Evolutionary conservation across 2,113 vertebrate genomes (phyloP), one percentile per base, ranked within the genome.

Genomic region (Lucifuga dentata): DNA sequence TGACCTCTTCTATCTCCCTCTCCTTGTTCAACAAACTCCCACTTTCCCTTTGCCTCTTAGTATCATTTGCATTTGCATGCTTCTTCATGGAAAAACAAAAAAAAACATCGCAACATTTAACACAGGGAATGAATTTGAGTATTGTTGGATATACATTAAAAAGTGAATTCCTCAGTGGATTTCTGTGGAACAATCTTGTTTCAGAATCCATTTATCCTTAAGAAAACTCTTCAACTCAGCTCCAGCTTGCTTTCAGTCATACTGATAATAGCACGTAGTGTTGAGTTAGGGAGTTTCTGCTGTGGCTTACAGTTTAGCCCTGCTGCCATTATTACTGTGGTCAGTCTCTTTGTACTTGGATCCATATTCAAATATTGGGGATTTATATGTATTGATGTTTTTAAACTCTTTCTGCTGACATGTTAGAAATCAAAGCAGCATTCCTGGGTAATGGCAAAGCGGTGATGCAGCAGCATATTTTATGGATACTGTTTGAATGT

Each of bases 371-470:
- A 85, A 90, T 83, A 83, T 84, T 77, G 43, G 82, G 74, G 76
- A 86, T 89, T 89, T 85, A 78, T 83, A 72, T 62, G 53, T 83
- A 86, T 91, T 86, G 88, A 88, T 89, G 84, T 80, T 84, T 83
- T 87, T 73, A 78, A 83, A 78, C 57, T 78, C 66, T 53, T 90
- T 90, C 74, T 84, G 89, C 90, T 91, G 90, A 92, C 85, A 67
- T 77, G 36, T 61, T 68, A 17, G 64, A 79, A 91, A 81, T 83
- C 55, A 83, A 85, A 89, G 75, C 62, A 79, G 70, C 78, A 72
- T 79, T 73, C 80, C 60, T 63, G 60, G 65, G 83, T 83, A 67
- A 83, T 74, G 68, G 78, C 40, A 67, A 75, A 69, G 78, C 75
- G 48, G 77, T 70, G 77, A 83, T 71, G 83, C 63, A 39, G 71